Conservation (phyloP, 2,113 vertebrate genomes). For the Melanotaenia duboulayi region DNA sequence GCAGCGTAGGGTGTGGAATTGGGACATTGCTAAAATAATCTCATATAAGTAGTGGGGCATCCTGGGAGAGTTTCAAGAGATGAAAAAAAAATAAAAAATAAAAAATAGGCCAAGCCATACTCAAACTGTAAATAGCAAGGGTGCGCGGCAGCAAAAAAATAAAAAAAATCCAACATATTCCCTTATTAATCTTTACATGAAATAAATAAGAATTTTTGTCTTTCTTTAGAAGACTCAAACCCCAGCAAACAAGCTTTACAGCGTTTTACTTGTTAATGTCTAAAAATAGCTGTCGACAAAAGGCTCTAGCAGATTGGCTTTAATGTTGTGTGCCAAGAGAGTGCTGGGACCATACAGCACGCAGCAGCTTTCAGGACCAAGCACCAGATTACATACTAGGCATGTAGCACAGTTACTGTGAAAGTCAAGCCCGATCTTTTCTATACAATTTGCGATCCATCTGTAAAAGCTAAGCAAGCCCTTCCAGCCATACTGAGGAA, state of each 20-base stretch:
- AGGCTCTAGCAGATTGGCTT: conserved; percentile 61
- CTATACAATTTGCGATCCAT: conserved; percentile 23
- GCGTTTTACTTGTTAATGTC: conserved; percentile 46
- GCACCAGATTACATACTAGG: conserved; percentile 14
- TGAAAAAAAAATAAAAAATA: conserved; percentile 45
- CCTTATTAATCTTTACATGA: background rate
- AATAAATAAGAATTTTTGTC: conserved; percentile 15
- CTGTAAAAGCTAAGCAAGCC: background rate
- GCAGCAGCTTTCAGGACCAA: conserved; percentile 33
- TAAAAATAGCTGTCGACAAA: conserved; percentile 73
- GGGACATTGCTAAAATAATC: conserved; percentile 14
- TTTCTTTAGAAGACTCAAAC: conserved; percentile 13
- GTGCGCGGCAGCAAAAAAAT: conserved; percentile 10
- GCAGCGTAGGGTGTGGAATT: conserved; percentile 15
- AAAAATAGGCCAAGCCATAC: conserved; percentile 26
- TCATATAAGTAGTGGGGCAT: conserved; percentile 27
- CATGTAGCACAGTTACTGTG: conserved; percentile 10
- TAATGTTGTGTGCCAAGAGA: conserved; percentile 57
- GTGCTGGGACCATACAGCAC: conserved; percentile 49
- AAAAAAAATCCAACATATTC: background rate
- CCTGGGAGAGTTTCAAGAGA: conserved; percentile 27
- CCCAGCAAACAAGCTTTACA: conserved; percentile 15
- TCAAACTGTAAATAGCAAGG: background rate
- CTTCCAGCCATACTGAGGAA: conserved; percentile 4
- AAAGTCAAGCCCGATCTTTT: conserved; percentile 2